phyloP scores from a whole-genome alignment of 2,113 vertebrate species.

The Thalassarche chlororhynchos region DNA sequence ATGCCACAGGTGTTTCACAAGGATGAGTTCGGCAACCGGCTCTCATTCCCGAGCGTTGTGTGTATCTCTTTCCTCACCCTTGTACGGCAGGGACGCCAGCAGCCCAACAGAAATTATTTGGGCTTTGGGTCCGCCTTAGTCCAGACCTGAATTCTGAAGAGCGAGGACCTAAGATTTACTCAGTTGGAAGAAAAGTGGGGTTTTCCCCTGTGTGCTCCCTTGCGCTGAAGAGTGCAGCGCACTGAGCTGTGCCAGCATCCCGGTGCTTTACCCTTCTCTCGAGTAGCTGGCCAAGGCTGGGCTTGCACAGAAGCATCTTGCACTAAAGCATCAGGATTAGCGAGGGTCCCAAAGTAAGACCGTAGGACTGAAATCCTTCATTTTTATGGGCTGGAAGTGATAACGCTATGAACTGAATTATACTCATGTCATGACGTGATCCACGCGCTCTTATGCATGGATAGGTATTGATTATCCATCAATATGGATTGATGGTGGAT shows the following conservation, averaged over 20 bases:
- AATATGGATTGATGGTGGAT: not conserved
- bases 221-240: not conserved
- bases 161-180: not conserved
- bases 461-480: slow-evolving; percentile 10
- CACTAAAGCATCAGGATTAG: not conserved
- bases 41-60: not conserved
- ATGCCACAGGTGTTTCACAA: not conserved
- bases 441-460: not conserved
- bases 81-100: not conserved
- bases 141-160: not conserved
- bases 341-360: not conserved
- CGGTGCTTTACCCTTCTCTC: not conserved
- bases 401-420: slow-evolving; percentile 17
- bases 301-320: not conserved
- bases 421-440: not conserved
- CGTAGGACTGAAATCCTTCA: not conserved
- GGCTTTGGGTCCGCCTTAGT: not conserved
- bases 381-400: slow-evolving; percentile 34
- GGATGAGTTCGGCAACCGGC: not conserved
- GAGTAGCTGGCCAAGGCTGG: not conserved
- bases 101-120: not conserved
- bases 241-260: not conserved
- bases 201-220: not conserved
- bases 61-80: not conserved
- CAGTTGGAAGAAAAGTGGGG: not conserved